These are phyloP conservation scores for Bradypodion pumilum DNA, from an alignment of 2,797 vertebrate species.

Conservation along the genomic window DNA sequence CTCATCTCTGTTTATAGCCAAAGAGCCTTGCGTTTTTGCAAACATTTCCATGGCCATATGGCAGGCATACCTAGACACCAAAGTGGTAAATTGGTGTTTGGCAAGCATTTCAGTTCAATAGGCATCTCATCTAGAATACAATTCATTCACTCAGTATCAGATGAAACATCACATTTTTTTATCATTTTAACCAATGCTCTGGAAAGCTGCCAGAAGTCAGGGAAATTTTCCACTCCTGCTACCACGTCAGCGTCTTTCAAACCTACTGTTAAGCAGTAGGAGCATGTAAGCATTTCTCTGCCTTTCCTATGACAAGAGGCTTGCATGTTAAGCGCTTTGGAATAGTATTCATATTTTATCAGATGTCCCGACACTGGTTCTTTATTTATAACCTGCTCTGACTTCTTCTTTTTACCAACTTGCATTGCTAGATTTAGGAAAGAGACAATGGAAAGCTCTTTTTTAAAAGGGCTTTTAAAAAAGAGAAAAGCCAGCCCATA, in stretches of 20 bases:
- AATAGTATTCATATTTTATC: constrained; percentile 72
- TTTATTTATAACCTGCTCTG: constrained; percentile 58
- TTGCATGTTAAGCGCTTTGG: constrained; percentile 65
- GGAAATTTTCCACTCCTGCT: constrained; percentile 65
- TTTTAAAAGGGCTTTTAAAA: not conserved
- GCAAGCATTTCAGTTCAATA: not conserved
- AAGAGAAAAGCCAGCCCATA: constrained; percentile 1
- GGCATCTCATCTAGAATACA: constrained; percentile 22
- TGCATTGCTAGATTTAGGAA: constrained; percentile 50
- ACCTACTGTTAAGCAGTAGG: constrained; percentile 59
- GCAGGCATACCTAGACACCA: too few relatives aligned
- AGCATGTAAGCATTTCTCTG: constrained; percentile 53
- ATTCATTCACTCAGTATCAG: constrained; percentile 41
- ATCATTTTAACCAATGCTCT: constrained; percentile 50
- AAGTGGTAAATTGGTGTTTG: not conserved
- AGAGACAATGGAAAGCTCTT: constrained; percentile 47
- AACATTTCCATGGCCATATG: too few relatives aligned
- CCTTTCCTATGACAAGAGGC: constrained; percentile 63
- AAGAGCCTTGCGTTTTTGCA: too few relatives aligned
- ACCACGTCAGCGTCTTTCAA: constrained; percentile 56
- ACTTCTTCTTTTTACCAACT: constrained; percentile 5
- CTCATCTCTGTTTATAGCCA: too few relatives aligned
- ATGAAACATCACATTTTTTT: constrained; percentile 61
- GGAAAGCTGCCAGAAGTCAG: constrained; percentile 42
- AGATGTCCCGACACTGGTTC: constrained; percentile 60